Evolutionary conservation across 2,888 invertebrate genomes (phyloP), one percentile per base, ranked within the genome.

Genomic region (Bembecia ichneumoniformis): DNA sequence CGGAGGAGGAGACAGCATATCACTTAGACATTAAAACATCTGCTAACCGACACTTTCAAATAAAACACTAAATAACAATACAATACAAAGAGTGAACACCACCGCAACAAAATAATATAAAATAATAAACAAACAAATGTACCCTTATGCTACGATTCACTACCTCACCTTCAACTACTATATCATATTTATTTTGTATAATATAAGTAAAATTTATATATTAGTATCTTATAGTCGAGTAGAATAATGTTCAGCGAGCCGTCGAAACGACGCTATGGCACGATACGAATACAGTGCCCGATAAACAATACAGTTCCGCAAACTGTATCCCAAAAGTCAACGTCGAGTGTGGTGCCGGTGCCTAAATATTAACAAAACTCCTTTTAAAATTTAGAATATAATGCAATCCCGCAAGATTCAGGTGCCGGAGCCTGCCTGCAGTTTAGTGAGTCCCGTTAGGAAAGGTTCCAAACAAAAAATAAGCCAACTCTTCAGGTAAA

Each of bases 21-120:
- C 13, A n/a, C 40, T 40, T 40, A 40, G 40, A n/a, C 13, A 40
- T 14, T 35, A 35, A 47, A 11, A 36, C 36, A 35, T 40, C 3
- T 40, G 14, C 40, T 40, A 14, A 28, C 28, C 28, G 28, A 28
- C 28, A 28, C 28, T 13, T 40, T 5, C 11, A 77, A 74, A 77
- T 84, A 84, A 82, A 83, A 86, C 71, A 86, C 86, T 84, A 86
- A 86, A 86, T 84, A 86, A 86, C 86, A 83, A 79, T 75, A 78
- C 70, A 63, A 70, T n/a, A 79, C 77, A 77, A 20, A n/a, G n/a
- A n/a, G n/a, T n/a, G n/a, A 76, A 82, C 73, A 74, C 71, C 73
- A 81, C 65, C 71, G 74, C 78, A 82, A 83, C 82, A 75, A 79
- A 82, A 74, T 66, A 71, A 28, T 28, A 28, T 28, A 28, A 28